Evolutionary conservation across 1,140 invertebrate genomes (phyloP).

Genomic region (Drosophila ambigua): DNA sequence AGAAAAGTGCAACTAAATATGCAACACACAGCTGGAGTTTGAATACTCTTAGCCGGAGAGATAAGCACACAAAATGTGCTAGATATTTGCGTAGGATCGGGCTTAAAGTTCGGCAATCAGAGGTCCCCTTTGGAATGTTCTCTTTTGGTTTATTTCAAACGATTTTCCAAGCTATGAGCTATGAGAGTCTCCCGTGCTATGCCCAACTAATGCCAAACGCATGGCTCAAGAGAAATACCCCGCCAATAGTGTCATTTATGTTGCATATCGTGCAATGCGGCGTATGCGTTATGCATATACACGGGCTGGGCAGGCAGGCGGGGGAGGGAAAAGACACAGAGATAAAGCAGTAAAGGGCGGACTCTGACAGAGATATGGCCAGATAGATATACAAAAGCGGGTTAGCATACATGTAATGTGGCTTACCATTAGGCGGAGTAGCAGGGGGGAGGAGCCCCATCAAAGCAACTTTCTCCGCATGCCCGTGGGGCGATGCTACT

Average conservation of each 20-base stretch:
- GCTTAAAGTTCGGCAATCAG: no score
- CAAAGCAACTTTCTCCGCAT: slow-evolving; percentile 18
- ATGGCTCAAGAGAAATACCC: slow-evolving; percentile 4
- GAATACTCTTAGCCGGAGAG: slow-evolving; percentile 8
- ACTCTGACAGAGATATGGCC: slow-evolving; percentile 16
- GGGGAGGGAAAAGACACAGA: not conserved
- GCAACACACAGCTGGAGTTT: not conserved
- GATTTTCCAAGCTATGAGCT: no score
- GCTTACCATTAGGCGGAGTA: slow-evolving; percentile 32
- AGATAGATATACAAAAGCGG: slow-evolving; percentile 39
- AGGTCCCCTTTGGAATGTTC: no score
- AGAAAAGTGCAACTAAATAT: slow-evolving; percentile 10
- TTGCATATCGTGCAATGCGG: slow-evolving; percentile 28
- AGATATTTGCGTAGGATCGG: no score
- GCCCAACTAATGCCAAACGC: no score
- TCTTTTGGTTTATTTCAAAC: not conserved
- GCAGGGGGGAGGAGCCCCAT: slow-evolving; percentile 1
- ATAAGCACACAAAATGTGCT: no score
- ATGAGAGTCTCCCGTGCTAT: no score
- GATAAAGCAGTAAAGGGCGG: slow-evolving; percentile 31
- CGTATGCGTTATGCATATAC: slow-evolving; percentile 65
- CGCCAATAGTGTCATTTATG: no score
- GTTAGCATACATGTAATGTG: slow-evolving; percentile 24
- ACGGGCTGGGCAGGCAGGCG: not conserved
- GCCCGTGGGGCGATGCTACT: slow-evolving; percentile 22